A percentile compares a stretch with the other conserved stretches of the same genome.
Conservation (phyloP, 2,888 invertebrate genomes). For the Drosophila austrosaltans region DNA sequence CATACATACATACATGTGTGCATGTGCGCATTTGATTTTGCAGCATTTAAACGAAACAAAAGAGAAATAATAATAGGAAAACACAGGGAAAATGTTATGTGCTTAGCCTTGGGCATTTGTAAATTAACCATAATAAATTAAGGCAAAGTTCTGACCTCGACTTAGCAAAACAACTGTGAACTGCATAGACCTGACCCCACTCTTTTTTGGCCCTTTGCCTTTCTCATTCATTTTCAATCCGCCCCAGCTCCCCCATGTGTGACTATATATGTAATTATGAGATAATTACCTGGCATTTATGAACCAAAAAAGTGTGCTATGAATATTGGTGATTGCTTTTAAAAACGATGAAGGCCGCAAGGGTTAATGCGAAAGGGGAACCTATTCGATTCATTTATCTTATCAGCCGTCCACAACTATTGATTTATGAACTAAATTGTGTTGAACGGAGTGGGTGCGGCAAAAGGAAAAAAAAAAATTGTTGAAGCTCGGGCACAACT, state of each 20-base stretch:
- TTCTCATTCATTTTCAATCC: background rate
- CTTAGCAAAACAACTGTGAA: constrained; percentile 21
- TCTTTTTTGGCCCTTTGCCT: background rate
- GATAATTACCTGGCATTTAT: constrained; percentile 29
- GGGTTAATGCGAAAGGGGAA: background rate
- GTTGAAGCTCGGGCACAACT: background rate
- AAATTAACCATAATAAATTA: constrained; percentile 72
- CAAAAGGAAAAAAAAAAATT: background rate
- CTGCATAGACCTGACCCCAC: constrained; percentile 24
- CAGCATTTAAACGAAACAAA: constrained; percentile 48
- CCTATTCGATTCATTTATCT: constrained; percentile 45
- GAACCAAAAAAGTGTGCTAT: constrained; percentile 57
- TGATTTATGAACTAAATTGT: constrained; percentile 42
- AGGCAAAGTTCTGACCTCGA: constrained; percentile 42
- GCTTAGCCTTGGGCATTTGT: constrained; percentile 66
- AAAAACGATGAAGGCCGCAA: background rate
- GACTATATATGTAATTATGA: constrained; percentile 30
- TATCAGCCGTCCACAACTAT: constrained; percentile 57
- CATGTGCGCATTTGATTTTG: constrained; percentile 20
- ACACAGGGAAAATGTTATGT: constrained; percentile 9
- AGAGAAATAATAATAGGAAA: background rate
- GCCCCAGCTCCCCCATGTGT: background rate
- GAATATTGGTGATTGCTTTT: constrained; percentile 9
- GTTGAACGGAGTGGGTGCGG: constrained; percentile 2
- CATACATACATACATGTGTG: background rate